phyloP scores from a whole-genome alignment of 35 echinoderm and acorn worm genomes.

The Patiria miniata region DNA sequence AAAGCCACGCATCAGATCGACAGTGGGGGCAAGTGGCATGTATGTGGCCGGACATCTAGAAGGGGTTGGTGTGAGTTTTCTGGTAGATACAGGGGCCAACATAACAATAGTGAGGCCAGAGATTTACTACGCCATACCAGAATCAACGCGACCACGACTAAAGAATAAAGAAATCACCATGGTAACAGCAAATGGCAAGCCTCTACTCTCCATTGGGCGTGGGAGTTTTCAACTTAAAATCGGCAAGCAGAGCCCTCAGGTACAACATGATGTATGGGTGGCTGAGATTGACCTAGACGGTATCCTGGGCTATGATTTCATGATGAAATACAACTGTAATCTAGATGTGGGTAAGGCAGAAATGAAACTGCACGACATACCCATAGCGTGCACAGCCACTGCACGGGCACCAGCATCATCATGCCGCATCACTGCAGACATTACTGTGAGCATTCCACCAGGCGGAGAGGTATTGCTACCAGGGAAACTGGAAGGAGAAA shows the following conservation, averaged over 20 bases:
- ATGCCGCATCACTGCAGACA: background rate
- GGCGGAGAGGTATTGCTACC: slow-evolving; percentile 1
- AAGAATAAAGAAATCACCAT: background rate
- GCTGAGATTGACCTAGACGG: slow-evolving; percentile 30
- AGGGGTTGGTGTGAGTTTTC: no score
- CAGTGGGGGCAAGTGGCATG: no score
- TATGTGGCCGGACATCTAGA: no score
- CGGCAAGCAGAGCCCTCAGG: background rate
- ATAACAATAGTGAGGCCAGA: no score
- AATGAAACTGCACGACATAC: slow-evolving; percentile 28
- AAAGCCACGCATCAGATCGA: no score
- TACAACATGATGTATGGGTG: slow-evolving; percentile 64
- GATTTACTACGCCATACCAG: no score
- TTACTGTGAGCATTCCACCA: slow-evolving; percentile 18
- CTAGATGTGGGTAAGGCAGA: slow-evolving; percentile 35
- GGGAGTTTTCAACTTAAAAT: slow-evolving; percentile 40
- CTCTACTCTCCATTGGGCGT: background rate
- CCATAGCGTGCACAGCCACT: background rate
- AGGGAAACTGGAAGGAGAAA: slow-evolving; percentile 22
- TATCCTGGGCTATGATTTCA: slow-evolving; percentile 54
- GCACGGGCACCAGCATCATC: slow-evolving; percentile 5
- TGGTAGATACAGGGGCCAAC: no score
- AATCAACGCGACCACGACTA: no score
- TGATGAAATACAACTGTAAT: slow-evolving; percentile 37
- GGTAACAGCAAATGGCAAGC: slow-evolving; percentile 21